A percentile compares a stretch with the other conserved stretches of the same genome.
phyloP scores from a whole-genome alignment of 2,113 vertebrate species.

The Dasypus novemcinctus region DNA sequence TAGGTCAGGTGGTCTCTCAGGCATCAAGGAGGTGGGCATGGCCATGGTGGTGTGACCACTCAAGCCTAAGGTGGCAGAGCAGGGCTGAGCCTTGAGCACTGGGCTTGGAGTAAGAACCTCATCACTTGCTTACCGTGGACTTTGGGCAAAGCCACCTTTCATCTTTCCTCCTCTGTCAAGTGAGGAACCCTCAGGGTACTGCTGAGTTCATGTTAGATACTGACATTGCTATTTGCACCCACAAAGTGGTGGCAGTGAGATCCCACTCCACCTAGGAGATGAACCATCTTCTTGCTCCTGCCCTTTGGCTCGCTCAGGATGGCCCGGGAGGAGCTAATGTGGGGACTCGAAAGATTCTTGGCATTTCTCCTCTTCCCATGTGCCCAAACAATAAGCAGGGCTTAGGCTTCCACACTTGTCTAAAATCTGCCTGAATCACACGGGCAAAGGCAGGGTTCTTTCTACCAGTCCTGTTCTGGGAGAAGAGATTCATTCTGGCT shows the following conservation, averaged over 20 bases:
- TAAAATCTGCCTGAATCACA: too few species aligned
- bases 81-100: not conserved
- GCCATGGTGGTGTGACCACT: fast-evolving
- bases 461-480: not conserved
- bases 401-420: not conserved
- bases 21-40: not conserved
- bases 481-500: not conserved
- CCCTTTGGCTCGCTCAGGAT: not conserved
- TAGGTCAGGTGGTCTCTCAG: not conserved
- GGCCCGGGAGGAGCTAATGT: not conserved
- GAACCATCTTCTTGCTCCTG: not conserved
- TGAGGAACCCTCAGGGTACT: not conserved
- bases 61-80: not conserved
- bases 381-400: not conserved
- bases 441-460: not conserved
- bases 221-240: not conserved
- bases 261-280: not conserved
- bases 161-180: not conserved
- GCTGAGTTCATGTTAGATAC: not conserved
- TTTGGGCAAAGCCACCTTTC: not conserved
- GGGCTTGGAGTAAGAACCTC: not conserved
- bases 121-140: not conserved
- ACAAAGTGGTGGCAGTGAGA: not conserved
- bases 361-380: not conserved
- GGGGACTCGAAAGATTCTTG: not conserved